These are phyloP conservation scores for Tuta absoluta DNA, from an alignment of 2,888 invertebrate species.

Conservation along the genomic window DNA sequence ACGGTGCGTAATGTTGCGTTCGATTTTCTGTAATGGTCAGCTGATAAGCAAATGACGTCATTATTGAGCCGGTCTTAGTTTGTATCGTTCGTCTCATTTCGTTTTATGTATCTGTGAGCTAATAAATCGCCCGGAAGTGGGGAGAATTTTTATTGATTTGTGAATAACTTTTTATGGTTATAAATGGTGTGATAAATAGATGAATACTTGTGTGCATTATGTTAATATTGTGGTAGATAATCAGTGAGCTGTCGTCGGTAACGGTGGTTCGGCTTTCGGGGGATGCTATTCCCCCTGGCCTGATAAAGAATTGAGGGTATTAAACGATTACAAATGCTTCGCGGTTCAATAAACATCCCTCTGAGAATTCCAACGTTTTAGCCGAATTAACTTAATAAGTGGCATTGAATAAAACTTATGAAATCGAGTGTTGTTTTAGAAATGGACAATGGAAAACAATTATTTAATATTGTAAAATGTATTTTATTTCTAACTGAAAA, in stretches of 20 bases:
- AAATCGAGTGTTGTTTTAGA: neutral
- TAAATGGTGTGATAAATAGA: slow-evolving; percentile 19
- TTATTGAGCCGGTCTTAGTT: slow-evolving; percentile 72
- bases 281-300: slow-evolving; percentile 63
- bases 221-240: slow-evolving; percentile 49
- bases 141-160: slow-evolving; percentile 28
- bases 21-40: slow-evolving; percentile 81
- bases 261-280: slow-evolving; percentile 56
- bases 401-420: slow-evolving; percentile 8
- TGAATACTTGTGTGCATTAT: slow-evolving; percentile 26
- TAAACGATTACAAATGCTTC: slow-evolving; percentile 82
- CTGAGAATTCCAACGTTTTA: slow-evolving; percentile 63
- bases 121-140: slow-evolving; percentile 27
- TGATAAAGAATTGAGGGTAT: slow-evolving; percentile 82
- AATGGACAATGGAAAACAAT: too few relatives aligned
- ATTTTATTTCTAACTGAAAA: too few relatives aligned
- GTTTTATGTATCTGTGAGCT: slow-evolving; percentile 33
- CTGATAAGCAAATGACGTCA: slow-evolving; percentile 80
- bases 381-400: slow-evolving; percentile 62
- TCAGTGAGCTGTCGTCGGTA: slow-evolving; percentile 71
- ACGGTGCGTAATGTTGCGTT: slow-evolving; percentile 77
- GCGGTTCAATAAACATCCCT: slow-evolving; percentile 79
- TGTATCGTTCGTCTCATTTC: slow-evolving; percentile 66
- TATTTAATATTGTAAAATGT: neutral
- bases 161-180: slow-evolving; percentile 28